Base-by-base conservation (phyloP, 2,113 vertebrate genomes). In the Willisornis vidua region DNA sequence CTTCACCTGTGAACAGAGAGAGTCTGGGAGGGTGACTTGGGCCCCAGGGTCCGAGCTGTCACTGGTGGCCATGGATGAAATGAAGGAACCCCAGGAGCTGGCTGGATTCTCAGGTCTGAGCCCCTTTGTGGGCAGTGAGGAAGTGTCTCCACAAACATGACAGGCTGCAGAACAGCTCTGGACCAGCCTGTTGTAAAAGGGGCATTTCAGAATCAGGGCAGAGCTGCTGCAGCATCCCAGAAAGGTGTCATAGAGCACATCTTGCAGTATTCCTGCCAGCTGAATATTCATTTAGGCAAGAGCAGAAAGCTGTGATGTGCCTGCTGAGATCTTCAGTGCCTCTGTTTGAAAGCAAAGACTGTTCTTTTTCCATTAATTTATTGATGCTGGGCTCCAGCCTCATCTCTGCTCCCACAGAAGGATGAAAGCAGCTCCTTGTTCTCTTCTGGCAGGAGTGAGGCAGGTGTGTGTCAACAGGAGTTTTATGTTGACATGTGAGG, bases 301-400 rank as follows among this genome's bases (percentile, higher is more conserved):
- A 51, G 80, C 72, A 71, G 72, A 77, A 37, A 74, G 84, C 91
- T 37, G 59, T 17, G 39, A n/a, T 45, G 84, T 57, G 55, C 43
- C 10, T 16, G 48, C 78, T 26, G 85, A 78, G 87, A 57, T 58
- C 85, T 45, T 78, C 73, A 26, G 71, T 26, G 52, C 76, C 55
- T 77, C 59, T 31, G 35, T 43, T 92, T 3, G 4, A 67, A 78
- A 80, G 85, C 63, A 74, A 37, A 89, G 63, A 33, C 76, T 28
- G 45, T 59, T 89, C 81, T 55, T 58, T 41, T 62, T 19, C 88
- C 16, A 9, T 68, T 78, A 74, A 61, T 74, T 84, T 78, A 78
- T 31, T 31, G 68, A 33, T 84, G 76, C 80, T 33, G 95, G 59
- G 68, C 86, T 95, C 79, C 87, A 89, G 93, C 55, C 61, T 87